phyloP scores from a whole-genome alignment of 2,888 invertebrate species.

The Cephus pulcher region DNA sequence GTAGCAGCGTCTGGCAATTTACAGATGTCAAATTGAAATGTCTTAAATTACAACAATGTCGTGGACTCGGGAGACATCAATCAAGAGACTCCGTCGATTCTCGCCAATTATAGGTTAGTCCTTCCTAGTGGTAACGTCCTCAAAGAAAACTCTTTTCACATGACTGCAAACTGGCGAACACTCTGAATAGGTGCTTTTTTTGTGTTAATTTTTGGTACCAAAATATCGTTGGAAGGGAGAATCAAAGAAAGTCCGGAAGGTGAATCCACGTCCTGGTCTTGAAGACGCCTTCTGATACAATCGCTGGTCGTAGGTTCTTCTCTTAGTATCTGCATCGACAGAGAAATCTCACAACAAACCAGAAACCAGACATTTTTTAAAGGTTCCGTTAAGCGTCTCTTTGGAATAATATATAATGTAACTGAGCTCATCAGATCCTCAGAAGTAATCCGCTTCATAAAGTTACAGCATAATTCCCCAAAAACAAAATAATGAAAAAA shows the following conservation, averaged over 20 bases:
- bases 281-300: slow-evolving; percentile 60
- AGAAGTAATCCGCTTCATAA: too few relatives aligned
- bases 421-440: too few relatives aligned
- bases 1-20: too few relatives aligned
- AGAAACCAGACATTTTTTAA: slow-evolving; percentile 49
- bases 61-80: too few relatives aligned
- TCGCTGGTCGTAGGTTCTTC: slow-evolving; percentile 67
- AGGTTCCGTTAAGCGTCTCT: not conserved
- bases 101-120: too few relatives aligned
- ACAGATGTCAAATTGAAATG: too few relatives aligned
- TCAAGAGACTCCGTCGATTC: too few relatives aligned
- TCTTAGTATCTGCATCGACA: slow-evolving; percentile 56
- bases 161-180: slow-evolving; percentile 31
- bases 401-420: too few relatives aligned
- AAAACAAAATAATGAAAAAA: too few relatives aligned
- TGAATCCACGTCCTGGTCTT: slow-evolving; percentile 73
- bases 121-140: too few relatives aligned
- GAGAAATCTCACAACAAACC: slow-evolving; percentile 37
- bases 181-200: slow-evolving; percentile 41
- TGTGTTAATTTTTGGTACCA: slow-evolving; percentile 71
- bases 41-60: too few relatives aligned
- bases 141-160: not conserved
- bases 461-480: too few relatives aligned
- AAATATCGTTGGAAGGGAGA: slow-evolving; percentile 90
- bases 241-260: slow-evolving; percentile 87